These are phyloP conservation scores for Medauroidea extradentata DNA, from an alignment of 1,140 invertebrate species.

Conservation along the genomic window DNA sequence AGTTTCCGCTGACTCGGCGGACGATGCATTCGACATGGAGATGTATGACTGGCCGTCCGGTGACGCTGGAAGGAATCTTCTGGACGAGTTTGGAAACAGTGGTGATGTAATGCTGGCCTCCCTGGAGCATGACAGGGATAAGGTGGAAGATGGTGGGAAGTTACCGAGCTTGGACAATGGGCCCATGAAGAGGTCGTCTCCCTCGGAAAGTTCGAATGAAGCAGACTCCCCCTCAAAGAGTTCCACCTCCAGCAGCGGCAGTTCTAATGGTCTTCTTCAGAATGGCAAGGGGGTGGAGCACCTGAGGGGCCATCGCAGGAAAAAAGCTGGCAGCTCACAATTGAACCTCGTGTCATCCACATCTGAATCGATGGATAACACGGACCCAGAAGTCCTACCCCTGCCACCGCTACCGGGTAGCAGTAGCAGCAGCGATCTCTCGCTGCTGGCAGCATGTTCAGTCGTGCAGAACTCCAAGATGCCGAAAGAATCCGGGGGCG, in stretches of 20 bases:
- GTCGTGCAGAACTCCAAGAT: constrained; percentile 18
- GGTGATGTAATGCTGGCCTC: background rate
- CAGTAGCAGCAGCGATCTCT: constrained; percentile 20
- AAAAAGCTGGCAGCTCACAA: no score
- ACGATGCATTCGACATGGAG: background rate
- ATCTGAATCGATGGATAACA: constrained; percentile 27
- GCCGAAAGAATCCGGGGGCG: constrained; percentile 46
- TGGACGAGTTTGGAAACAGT: background rate
- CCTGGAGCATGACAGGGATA: background rate
- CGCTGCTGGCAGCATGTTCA: constrained; percentile 11
- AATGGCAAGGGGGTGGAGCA: no score
- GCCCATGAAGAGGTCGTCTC: background rate
- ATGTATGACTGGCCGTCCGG: background rate
- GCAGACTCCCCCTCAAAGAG: constrained; percentile 4
- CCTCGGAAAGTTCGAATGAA: background rate
- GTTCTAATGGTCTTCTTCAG: no score
- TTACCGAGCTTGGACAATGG: background rate
- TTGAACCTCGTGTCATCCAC: constrained; percentile 27
- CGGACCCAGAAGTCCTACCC: background rate
- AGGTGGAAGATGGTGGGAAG: background rate
- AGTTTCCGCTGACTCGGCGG: constrained; percentile 2
- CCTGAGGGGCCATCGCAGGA: no score
- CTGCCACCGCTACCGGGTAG: constrained; percentile 21
- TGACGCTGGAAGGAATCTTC: background rate
- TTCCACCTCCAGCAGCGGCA: background rate